Conservation (phyloP, 1,140 invertebrate species). For the Papilio glaucus region DNA sequence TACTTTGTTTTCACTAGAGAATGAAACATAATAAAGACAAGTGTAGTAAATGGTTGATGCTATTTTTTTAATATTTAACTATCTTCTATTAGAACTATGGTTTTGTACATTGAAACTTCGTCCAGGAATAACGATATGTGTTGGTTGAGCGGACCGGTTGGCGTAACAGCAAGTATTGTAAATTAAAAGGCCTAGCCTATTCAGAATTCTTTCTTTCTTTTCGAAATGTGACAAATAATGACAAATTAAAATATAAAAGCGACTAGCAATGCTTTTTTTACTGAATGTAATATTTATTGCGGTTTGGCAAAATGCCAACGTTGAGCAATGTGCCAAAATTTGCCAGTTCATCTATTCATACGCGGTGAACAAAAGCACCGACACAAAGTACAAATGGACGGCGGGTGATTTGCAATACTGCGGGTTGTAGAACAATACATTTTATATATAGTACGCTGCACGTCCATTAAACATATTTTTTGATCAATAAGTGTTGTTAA, state of each 20-base stretch:
- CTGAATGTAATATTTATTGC: not conserved
- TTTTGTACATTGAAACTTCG: no score
- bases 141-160: no score
- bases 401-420: not conserved
- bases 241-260: not conserved
- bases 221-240: not conserved
- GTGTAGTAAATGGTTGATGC: no score
- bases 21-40: not conserved
- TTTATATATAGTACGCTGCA: no score
- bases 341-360: slow-evolving; percentile 19
- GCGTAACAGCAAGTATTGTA: no score
- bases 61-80: no score
- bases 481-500: no score
- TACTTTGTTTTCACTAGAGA: not conserved
- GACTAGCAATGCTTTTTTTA: slow-evolving; percentile 1
- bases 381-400: slow-evolving; percentile 11
- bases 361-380: not conserved
- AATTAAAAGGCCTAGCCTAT: no score
- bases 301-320: slow-evolving; percentile 13
- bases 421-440: not conserved
- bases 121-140: no score
- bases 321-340: slow-evolving; percentile 16
- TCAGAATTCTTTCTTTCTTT: no score
- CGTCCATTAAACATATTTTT: no score
- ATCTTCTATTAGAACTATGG: no score